phyloP scores from a whole-genome alignment of 2,797 vertebrate species.

The Cygnus olor region DNA sequence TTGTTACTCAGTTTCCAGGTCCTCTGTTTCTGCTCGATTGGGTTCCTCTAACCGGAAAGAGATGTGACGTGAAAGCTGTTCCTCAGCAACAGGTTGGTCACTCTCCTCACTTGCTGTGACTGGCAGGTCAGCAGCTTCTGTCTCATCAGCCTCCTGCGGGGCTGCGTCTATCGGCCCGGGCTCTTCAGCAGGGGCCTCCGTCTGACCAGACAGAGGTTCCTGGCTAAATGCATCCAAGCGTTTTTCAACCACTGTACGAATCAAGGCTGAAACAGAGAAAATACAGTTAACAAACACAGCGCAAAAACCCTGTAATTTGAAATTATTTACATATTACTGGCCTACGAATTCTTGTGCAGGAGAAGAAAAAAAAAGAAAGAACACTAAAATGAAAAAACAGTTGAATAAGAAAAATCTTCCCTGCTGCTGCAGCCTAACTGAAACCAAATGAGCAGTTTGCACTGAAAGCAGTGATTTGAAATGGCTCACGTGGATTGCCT shows the following conservation, averaged over 20 bases:
- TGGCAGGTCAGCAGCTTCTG: not conserved
- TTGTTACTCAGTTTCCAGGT: not conserved
- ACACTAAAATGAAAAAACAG: not conserved
- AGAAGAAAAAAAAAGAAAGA: not conserved
- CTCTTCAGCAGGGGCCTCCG: not conserved
- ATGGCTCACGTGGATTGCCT: not conserved
- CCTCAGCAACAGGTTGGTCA: not conserved
- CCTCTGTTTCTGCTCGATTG: not conserved
- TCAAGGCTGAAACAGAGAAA: constrained; percentile 82
- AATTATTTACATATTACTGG: not conserved
- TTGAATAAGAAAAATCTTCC: not conserved
- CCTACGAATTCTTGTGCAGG: not conserved
- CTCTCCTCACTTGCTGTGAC: not conserved
- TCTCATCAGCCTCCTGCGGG: not conserved
- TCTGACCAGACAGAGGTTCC: not conserved
- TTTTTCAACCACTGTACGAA: constrained; percentile 79
- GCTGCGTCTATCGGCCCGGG: not conserved
- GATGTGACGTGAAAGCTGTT: not conserved
- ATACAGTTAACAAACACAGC: not conserved
- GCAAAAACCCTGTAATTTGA: not conserved
- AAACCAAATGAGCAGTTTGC: not conserved
- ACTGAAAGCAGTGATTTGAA: not conserved
- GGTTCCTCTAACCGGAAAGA: not conserved
- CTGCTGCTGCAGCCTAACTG: not conserved
- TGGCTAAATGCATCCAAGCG: constrained; percentile 65